Evolutionary conservation across 2,113 vertebrate genomes (phyloP).

Genomic region (Callocephalon fimbriatum): DNA sequence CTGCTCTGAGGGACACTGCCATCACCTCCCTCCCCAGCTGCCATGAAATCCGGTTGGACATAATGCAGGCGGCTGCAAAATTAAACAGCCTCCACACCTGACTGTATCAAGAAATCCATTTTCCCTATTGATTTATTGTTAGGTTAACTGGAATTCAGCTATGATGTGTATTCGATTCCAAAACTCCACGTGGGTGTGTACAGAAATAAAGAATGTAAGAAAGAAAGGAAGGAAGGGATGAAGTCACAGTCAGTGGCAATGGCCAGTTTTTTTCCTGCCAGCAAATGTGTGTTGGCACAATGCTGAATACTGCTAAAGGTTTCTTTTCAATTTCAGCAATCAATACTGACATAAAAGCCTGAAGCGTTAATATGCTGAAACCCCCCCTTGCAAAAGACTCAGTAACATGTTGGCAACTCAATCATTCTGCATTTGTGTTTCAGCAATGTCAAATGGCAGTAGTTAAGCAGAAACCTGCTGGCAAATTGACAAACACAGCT

Average conservation of each 20-base stretch:
- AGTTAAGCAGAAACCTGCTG: slow-evolving; percentile 75
- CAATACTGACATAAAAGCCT: slow-evolving; percentile 67
- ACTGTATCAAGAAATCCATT: not conserved
- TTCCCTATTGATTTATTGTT: slow-evolving; percentile 10
- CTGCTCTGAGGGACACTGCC: not conserved
- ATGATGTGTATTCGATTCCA: not conserved
- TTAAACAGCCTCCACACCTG: not conserved
- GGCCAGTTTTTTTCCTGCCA: slow-evolving; percentile 44
- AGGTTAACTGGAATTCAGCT: not conserved
- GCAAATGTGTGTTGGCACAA: slow-evolving; percentile 16
- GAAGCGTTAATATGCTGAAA: slow-evolving; percentile 64
- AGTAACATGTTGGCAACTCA: slow-evolving; percentile 72
- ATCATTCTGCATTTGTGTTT: slow-evolving; percentile 71
- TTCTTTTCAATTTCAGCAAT: slow-evolving; percentile 70
- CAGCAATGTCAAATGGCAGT: slow-evolving; percentile 68
- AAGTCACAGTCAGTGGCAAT: slow-evolving; percentile 6
- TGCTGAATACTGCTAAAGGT: slow-evolving; percentile 49
- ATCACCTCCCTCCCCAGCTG: not conserved
- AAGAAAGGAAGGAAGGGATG: not conserved
- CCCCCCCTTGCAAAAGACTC: slow-evolving; percentile 55
- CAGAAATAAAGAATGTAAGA: not conserved
- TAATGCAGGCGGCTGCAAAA: not conserved
- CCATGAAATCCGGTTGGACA: not conserved
- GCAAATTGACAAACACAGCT: slow-evolving; percentile 76
- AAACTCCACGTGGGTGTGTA: not conserved